A percentile compares a stretch with the other conserved stretches of the same genome.
Evolutionary conservation across 2,113 vertebrate species (phyloP).

Genomic region (Sitta europaea): DNA sequence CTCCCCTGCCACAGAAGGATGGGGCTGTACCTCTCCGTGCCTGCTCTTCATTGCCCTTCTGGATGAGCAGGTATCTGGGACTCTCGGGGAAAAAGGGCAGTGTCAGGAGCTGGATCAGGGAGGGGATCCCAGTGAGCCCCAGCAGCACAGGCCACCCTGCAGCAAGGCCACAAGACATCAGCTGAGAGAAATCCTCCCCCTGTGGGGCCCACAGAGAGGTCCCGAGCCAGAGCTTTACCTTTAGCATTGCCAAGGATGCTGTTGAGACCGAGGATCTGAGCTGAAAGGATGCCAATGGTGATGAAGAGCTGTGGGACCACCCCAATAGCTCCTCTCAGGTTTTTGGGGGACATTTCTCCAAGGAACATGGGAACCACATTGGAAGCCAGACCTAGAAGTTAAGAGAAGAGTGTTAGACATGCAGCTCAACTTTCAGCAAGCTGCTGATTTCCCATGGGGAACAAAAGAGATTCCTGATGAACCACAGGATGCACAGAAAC

Average conservation of each 20-base stretch:
- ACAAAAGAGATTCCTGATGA: neutral
- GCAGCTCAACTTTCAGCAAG: neutral
- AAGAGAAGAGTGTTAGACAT: neutral
- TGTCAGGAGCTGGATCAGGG: slow-evolving; percentile 76
- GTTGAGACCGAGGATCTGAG: slow-evolving; percentile 86
- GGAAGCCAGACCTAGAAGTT: slow-evolving; percentile 84
- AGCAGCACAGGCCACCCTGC: slow-evolving; percentile 89
- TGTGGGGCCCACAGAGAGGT: fast-evolving
- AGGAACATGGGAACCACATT: slow-evolving; percentile 96
- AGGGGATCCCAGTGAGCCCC: slow-evolving; percentile 85
- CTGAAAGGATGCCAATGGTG: slow-evolving; percentile 85
- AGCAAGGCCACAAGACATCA: neutral
- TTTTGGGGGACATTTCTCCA: slow-evolving; percentile 90
- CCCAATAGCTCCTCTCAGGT: slow-evolving; percentile 85
- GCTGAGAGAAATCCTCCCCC: neutral
- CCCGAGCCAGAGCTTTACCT: slow-evolving; percentile 62
- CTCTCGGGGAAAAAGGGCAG: slow-evolving; percentile 92
- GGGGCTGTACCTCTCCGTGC: slow-evolving; percentile 73
- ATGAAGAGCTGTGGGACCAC: slow-evolving; percentile 91
- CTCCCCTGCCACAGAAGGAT: neutral
- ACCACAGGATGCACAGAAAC: neutral
- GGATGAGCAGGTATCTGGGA: slow-evolving; percentile 87
- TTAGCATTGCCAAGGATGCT: slow-evolving; percentile 75
- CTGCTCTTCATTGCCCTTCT: slow-evolving; percentile 73
- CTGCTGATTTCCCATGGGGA: neutral